Conservation (phyloP, 1,140 invertebrate species). For the Drosophila azteca region DNA sequence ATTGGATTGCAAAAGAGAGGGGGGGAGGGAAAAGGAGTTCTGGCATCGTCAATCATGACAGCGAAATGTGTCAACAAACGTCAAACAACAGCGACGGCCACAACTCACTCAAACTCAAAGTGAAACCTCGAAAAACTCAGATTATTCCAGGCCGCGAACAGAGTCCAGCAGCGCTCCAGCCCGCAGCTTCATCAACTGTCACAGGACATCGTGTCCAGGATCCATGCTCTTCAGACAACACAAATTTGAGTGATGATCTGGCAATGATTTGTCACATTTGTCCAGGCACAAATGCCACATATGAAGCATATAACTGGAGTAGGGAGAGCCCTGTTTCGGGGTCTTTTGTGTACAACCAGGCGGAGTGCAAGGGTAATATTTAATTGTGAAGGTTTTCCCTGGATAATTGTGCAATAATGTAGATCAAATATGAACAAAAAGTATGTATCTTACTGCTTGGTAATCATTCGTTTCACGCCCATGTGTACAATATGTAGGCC, state of each 20-base stretch:
- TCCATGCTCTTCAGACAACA: conserved; percentile 44
- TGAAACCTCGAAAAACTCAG: background rate
- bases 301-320: too few species aligned
- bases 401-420: too few species aligned
- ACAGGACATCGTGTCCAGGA: conserved; percentile 47
- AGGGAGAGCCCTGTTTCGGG: too few species aligned
- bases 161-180: conserved; percentile 15
- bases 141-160: background rate
- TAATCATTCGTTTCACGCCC: too few species aligned
- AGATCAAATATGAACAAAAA: too few species aligned
- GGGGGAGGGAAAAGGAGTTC: conserved; percentile 6
- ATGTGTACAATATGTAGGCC: background rate
- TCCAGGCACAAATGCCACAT: conserved; percentile 13
- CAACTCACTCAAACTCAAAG: conserved; percentile 35
- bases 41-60: conserved; percentile 76
- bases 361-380: too few species aligned
- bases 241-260: conserved; percentile 72
- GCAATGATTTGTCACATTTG: conserved; percentile 70
- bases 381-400: too few species aligned
- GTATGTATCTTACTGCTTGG: too few species aligned
- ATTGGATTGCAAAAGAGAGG: conserved; percentile 1
- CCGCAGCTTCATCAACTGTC: conserved; percentile 71
- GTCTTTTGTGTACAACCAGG: too few species aligned
- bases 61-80: conserved; percentile 77
- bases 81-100: conserved; percentile 55